A percentile compares a stretch with the other conserved stretches of the same genome.
Conservation (phyloP, 2,888 invertebrate genomes). For the Halictus quadricinctus region DNA sequence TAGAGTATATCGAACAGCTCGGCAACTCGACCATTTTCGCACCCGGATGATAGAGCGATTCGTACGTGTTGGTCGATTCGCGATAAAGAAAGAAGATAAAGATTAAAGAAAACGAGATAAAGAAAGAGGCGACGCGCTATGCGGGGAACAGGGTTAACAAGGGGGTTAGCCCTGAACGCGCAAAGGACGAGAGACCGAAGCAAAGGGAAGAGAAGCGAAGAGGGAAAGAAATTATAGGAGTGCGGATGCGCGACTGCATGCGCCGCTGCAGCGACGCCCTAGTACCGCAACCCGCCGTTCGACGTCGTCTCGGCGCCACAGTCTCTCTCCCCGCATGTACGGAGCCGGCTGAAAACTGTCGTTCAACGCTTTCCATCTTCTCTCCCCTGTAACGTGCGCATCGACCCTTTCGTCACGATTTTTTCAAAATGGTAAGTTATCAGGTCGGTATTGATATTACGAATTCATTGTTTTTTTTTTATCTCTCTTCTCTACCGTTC, state of each 20-base stretch:
- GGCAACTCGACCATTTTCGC: no score
- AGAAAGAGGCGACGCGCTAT: background rate
- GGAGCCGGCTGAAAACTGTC: slow-evolving; percentile 69
- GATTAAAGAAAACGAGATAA: background rate
- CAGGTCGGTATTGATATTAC: background rate
- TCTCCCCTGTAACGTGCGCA: slow-evolving; percentile 39
- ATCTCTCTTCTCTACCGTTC: background rate
- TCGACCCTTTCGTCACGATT: slow-evolving; percentile 52
- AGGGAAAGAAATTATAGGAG: slow-evolving; percentile 50
- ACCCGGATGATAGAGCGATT: background rate
- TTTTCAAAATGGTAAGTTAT: slow-evolving; percentile 76
- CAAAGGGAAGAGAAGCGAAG: background rate
- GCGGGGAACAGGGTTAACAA: background rate
- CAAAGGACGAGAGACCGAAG: slow-evolving; percentile 9
- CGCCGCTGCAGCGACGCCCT: slow-evolving; percentile 75
- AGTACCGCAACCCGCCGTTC: slow-evolving; percentile 75
- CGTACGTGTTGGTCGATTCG: background rate
- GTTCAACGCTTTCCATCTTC: slow-evolving; percentile 41
- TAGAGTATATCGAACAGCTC: no score
- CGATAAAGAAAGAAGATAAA: background rate
- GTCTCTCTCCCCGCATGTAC: slow-evolving; percentile 76
- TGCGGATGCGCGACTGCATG: slow-evolving; percentile 79
- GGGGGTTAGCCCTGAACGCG: background rate
- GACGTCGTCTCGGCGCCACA: slow-evolving; percentile 74
- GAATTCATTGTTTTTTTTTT: background rate